These are phyloP conservation scores for Cloeon dipterum DNA, from an alignment of 2,888 invertebrate genomes.

Conservation along the genomic window DNA sequence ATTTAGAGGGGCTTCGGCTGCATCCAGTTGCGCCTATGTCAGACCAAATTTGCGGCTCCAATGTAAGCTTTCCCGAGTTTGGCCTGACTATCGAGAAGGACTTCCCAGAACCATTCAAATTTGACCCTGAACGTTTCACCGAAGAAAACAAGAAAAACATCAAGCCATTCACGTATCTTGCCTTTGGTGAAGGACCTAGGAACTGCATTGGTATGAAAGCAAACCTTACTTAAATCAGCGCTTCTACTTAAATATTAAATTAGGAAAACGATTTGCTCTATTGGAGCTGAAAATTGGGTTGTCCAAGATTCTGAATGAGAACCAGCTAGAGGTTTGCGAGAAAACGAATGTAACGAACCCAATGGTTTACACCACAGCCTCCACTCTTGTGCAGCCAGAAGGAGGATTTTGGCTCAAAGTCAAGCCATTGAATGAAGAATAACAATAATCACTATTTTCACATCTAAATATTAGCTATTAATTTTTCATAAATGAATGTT, in stretches of 20 bases:
- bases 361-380: constrained; percentile 13
- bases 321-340: constrained; percentile 16
- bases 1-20: constrained; percentile 7
- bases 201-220: constrained; percentile 2
- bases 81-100: neutral
- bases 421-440: no score
- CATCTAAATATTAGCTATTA: no score
- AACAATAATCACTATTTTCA: no score
- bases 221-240: neutral
- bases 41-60: constrained; percentile 14
- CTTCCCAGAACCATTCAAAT: neutral
- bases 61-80: neutral
- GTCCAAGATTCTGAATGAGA: constrained; percentile 11
- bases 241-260: no score
- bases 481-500: no score
- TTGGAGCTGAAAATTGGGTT: constrained; percentile 3
- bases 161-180: neutral
- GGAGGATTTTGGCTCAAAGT: constrained; percentile 17
- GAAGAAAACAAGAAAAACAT: neutral
- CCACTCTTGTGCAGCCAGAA: constrained; percentile 12
- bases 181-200: constrained; percentile 1
- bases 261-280: neutral
- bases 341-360: constrained; percentile 21
- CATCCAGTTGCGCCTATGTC: constrained; percentile 10
- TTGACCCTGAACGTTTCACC: neutral